phyloP scores from a whole-genome alignment of 2,113 vertebrate genomes.

The Terrapene triunguis region DNA sequence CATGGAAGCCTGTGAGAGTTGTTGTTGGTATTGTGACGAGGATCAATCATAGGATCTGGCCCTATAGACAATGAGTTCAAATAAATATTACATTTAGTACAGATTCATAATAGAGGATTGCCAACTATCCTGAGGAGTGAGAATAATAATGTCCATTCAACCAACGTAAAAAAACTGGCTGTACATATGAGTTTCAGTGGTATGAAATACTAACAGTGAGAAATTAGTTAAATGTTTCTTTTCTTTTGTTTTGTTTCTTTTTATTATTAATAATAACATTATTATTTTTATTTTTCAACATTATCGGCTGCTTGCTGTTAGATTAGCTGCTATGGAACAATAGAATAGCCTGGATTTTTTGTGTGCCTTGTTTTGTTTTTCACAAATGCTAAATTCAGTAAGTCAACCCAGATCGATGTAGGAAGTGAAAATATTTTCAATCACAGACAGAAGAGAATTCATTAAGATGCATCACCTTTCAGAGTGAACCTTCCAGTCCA shows the following conservation, averaged over 20 bases:
- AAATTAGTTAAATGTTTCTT: slow-evolving; percentile 29
- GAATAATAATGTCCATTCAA: slow-evolving; percentile 37
- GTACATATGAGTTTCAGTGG: neutral
- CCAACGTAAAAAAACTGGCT: slow-evolving; percentile 37
- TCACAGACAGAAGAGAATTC: slow-evolving; percentile 5
- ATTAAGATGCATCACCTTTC: neutral
- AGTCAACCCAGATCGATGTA: slow-evolving; percentile 28
- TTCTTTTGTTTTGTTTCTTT: neutral
- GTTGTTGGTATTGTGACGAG: accelerated
- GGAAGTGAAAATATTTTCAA: slow-evolving; percentile 6
- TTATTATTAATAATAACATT: neutral
- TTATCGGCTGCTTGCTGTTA: neutral
- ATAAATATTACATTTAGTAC: neutral
- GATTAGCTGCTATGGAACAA: neutral
- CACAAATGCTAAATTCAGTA: neutral
- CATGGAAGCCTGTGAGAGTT: neutral
- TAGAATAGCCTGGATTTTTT: neutral
- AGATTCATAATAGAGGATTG: neutral
- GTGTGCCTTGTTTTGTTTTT: neutral
- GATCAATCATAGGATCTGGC: neutral
- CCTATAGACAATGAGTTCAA: neutral
- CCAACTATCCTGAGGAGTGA: slow-evolving; percentile 5
- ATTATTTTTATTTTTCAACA: neutral
- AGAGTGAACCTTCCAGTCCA: slow-evolving; percentile 1
- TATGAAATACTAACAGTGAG: slow-evolving; percentile 1